phyloP scores from a whole-genome alignment of 2,113 vertebrate species.

The Boleophthalmus pectinirostris region DNA sequence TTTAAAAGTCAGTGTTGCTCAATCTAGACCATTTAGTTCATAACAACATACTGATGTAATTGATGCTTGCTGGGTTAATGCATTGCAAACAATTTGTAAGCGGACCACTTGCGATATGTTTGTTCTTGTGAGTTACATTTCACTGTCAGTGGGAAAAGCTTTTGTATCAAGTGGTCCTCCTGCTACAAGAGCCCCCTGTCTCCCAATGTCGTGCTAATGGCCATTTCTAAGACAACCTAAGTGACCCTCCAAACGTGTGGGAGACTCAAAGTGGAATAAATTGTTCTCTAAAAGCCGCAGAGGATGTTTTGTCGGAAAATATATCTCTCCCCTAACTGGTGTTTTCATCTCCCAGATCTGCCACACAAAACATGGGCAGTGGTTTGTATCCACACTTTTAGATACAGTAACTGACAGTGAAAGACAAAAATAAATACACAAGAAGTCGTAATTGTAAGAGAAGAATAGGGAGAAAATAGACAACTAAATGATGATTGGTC shows the following conservation, averaged over 20 bases:
- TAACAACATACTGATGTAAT: slow-evolving; percentile 1
- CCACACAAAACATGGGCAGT: slow-evolving; percentile 37
- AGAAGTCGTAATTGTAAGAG: neutral
- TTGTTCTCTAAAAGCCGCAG: slow-evolving; percentile 66
- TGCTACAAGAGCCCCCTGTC: slow-evolving; percentile 31
- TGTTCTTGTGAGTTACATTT: slow-evolving; percentile 45
- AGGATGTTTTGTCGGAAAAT: slow-evolving; percentile 55
- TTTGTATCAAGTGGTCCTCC: slow-evolving; percentile 45
- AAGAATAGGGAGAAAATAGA: too few species aligned
- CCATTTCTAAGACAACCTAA: slow-evolving; percentile 58
- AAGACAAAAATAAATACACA: neutral
- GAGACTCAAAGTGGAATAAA: slow-evolving; percentile 70
- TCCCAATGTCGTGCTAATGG: slow-evolving; percentile 64
- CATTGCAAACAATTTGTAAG: slow-evolving; percentile 40
- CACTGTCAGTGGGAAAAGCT: slow-evolving; percentile 26
- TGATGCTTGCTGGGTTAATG: slow-evolving; percentile 37
- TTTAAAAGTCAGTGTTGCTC: neutral
- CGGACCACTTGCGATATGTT: slow-evolving; percentile 52
- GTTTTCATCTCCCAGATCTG: slow-evolving; percentile 61
- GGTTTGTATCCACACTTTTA: slow-evolving; percentile 44
- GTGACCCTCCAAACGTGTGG: slow-evolving; percentile 64
- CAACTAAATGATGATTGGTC: neutral
- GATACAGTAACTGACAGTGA: slow-evolving; percentile 11
- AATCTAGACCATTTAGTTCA: neutral
- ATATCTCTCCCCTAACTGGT: slow-evolving; percentile 42